Conservation (phyloP, 2,797 vertebrate genomes). For the Anisognathus igniventris region DNA sequence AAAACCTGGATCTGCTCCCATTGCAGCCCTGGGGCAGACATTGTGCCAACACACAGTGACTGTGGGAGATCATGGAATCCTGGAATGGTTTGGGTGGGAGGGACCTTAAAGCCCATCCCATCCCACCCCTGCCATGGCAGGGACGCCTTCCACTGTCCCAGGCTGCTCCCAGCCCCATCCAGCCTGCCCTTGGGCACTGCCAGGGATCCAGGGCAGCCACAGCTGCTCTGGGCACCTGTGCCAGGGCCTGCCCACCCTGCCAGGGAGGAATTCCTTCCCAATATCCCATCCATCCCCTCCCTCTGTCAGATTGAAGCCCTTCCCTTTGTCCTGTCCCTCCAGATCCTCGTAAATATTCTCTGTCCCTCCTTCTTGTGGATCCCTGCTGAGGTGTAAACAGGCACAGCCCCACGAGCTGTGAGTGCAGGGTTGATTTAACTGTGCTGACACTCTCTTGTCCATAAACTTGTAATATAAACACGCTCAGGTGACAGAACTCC, state of each 20-base stretch:
- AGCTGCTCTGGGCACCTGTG: neutral
- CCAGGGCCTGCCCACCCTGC: neutral
- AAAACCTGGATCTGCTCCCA: neutral
- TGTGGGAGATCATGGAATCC: neutral
- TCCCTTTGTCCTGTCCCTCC: neutral
- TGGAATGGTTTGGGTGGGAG: neutral
- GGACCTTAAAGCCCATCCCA: fast-evolving
- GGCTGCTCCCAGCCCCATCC: neutral
- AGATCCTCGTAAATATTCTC: neutral
- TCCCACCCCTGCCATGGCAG: neutral
- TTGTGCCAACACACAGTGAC: fast-evolving
- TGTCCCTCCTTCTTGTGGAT: neutral
- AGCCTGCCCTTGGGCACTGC: fast-evolving
- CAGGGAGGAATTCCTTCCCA: fast-evolving
- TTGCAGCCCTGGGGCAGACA: neutral
- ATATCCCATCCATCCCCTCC: neutral
- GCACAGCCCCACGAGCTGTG: neutral
- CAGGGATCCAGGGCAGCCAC: neutral
- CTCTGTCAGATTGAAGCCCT: fast-evolving
- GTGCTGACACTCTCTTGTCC: neutral
- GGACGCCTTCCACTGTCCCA: neutral
- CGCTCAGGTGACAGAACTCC: neutral
- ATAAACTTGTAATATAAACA: neutral
- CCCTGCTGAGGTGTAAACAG: neutral
- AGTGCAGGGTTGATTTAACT: neutral